phyloP scores from a whole-genome alignment of 2,888 invertebrate genomes.

The Helicoverpa assulta region DNA sequence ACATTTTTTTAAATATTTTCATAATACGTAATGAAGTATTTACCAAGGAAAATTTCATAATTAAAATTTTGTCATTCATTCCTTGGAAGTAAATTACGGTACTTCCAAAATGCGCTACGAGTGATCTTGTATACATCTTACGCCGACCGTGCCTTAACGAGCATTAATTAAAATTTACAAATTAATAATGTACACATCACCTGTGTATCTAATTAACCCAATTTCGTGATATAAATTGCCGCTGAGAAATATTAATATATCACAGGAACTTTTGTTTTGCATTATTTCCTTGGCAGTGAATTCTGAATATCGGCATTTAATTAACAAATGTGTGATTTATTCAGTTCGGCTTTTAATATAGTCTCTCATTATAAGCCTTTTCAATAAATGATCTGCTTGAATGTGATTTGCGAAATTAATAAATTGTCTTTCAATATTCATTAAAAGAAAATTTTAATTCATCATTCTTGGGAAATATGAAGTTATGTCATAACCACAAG shows the following conservation, averaged over 20 bases:
- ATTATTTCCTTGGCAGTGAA: constrained; percentile 22
- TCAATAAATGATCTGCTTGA: not conserved
- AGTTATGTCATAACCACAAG: no score
- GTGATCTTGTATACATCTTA: constrained; percentile 57
- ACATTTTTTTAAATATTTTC: no score
- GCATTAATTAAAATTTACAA: constrained; percentile 61
- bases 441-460: not conserved
- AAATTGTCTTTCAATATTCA: not conserved
- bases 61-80: constrained; percentile 27
- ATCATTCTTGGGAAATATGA: no score
- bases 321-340: constrained; percentile 23
- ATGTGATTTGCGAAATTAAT: not conserved
- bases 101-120: constrained; percentile 36
- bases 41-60: not conserved
- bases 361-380: constrained; percentile 14
- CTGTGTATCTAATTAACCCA: constrained; percentile 62
- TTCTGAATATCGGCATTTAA: constrained; percentile 28
- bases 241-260: constrained; percentile 30
- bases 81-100: constrained; percentile 27
- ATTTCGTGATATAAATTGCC: constrained; percentile 53
- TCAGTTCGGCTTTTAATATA: constrained; percentile 2
- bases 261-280: constrained; percentile 33
- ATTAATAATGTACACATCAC: constrained; percentile 60
- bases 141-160: constrained; percentile 42
- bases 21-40: not conserved